A percentile compares a stretch with the other conserved stretches of the same genome.
Conservation (phyloP, 2,113 vertebrate genomes). For the Gasterosteus nipponicus region DNA sequence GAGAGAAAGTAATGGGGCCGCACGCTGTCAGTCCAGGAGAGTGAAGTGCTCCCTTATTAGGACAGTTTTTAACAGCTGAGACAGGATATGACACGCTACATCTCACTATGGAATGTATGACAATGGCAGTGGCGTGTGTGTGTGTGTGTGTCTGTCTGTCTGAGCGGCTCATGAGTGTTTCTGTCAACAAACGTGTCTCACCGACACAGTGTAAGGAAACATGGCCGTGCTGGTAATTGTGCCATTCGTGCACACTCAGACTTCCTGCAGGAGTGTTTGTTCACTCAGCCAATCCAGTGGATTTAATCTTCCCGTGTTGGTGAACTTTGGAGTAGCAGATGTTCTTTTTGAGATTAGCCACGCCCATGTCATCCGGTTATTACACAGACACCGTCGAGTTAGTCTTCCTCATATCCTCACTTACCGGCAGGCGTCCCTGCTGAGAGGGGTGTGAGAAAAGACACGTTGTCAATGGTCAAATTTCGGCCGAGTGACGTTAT, state of each 20-base stretch:
- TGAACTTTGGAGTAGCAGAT: conserved; percentile 65
- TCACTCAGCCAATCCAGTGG: conserved; percentile 7
- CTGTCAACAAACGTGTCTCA: conserved; percentile 34
- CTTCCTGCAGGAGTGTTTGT: conserved; percentile 61
- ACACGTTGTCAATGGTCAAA: conserved; percentile 28
- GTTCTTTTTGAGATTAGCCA: conserved; percentile 46
- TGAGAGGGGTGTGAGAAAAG: conserved; percentile 24
- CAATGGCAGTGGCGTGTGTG: conserved; percentile 45
- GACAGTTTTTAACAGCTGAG: conserved; percentile 65
- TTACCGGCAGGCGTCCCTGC: conserved; percentile 1
- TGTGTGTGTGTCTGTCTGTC: conserved; percentile 7
- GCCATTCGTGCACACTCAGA: neutral
- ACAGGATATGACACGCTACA: conserved; percentile 79
- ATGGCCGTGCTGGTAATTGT: conserved; percentile 18
- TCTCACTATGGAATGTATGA: conserved; percentile 75
- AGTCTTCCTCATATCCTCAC: conserved; percentile 26
- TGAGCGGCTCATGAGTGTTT: conserved; percentile 18
- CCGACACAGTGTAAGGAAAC: conserved; percentile 28
- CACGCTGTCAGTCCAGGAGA: conserved; percentile 33
- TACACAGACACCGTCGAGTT: conserved; percentile 35
- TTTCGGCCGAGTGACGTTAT: conserved; percentile 18
- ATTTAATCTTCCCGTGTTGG: conserved; percentile 54
- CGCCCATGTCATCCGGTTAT: conserved; percentile 44
- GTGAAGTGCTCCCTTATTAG: conserved; percentile 64
- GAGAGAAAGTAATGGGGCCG: conserved; percentile 6